A percentile compares a stretch with the other conserved stretches of the same genome.
phyloP scores from a whole-genome alignment of 1,140 invertebrate genomes.

The Nixonia krombeini region DNA sequence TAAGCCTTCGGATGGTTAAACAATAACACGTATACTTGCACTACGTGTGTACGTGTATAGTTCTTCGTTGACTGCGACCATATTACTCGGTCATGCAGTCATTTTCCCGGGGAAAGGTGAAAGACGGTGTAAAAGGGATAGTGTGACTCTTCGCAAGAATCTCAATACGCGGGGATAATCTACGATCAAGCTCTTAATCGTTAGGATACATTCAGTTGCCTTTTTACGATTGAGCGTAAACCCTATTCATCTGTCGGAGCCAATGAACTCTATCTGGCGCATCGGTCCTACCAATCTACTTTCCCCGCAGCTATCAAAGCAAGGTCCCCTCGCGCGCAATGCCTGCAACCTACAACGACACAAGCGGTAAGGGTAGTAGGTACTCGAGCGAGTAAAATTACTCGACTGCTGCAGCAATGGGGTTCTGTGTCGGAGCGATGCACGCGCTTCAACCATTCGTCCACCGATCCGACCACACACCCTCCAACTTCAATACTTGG shows the following conservation, averaged over 20 bases:
- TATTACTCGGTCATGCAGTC: too few relatives aligned
- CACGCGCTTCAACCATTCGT: slow-evolving; percentile 58
- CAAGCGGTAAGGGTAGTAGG: slow-evolving; percentile 52
- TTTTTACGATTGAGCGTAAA: slow-evolving; percentile 58
- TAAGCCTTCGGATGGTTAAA: too few relatives aligned
- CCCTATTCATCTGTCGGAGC: slow-evolving; percentile 52
- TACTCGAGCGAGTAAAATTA: slow-evolving; percentile 65
- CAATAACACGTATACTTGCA: too few relatives aligned
- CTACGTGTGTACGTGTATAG: too few relatives aligned
- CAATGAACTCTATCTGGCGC: slow-evolving; percentile 64
- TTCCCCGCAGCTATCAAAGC: slow-evolving; percentile 64
- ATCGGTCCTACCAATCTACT: slow-evolving; percentile 63
- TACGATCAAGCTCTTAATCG: slow-evolving; percentile 49
- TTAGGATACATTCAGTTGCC: slow-evolving; percentile 22
- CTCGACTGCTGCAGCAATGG: slow-evolving; percentile 54
- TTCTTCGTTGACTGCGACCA: too few relatives aligned
- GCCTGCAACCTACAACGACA: slow-evolving; percentile 13
- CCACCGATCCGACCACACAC: slow-evolving; percentile 29
- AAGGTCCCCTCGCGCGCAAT: slow-evolving; percentile 41
- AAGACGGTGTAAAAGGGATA: too few relatives aligned
- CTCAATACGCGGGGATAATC: slow-evolving; percentile 9
- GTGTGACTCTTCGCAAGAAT: slow-evolving; percentile 47
- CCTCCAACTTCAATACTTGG: slow-evolving; percentile 34
- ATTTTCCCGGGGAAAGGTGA: too few relatives aligned
- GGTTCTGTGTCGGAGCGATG: slow-evolving; percentile 49